phyloP scores from a whole-genome alignment of 2,888 invertebrate species.

The Hemithea aestivaria region DNA sequence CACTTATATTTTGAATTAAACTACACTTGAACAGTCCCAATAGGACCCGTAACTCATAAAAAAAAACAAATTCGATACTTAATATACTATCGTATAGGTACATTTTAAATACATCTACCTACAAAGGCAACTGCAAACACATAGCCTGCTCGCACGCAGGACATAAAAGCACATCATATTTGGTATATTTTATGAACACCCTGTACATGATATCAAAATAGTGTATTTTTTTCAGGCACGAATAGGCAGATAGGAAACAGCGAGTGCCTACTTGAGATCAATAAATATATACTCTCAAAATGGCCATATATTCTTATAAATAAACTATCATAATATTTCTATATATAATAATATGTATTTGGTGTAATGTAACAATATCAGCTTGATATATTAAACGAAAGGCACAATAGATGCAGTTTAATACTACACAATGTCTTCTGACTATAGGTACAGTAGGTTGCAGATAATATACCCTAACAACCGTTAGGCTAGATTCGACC shows the following conservation, averaged over 20 bases:
- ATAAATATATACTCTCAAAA: constrained; percentile 41
- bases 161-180: constrained; percentile 75
- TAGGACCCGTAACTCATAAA: no score
- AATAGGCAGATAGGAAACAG: constrained; percentile 58
- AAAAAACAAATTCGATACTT: not conserved
- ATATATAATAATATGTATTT: constrained; percentile 17
- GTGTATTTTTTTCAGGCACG: constrained; percentile 63
- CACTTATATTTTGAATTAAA: constrained; percentile 1
- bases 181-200: constrained; percentile 74
- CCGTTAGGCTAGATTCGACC: no score
- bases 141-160: constrained; percentile 41
- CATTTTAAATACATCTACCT: constrained; percentile 36
- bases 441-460: no score
- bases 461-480: no score
- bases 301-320: constrained; percentile 22
- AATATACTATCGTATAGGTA: constrained; percentile 9
- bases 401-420: constrained; percentile 33
- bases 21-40: constrained; percentile 4
- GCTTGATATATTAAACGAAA: constrained; percentile 31
- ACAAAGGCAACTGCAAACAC: constrained; percentile 69
- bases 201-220: constrained; percentile 77
- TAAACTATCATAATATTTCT: constrained; percentile 20
- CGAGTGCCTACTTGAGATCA: constrained; percentile 69
- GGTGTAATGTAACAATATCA: constrained; percentile 36
- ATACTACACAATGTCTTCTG: constrained; percentile 2